Evolutionary conservation across 2,888 invertebrate genomes (phyloP).

Genomic region (Stictocephala bisonia): DNA sequence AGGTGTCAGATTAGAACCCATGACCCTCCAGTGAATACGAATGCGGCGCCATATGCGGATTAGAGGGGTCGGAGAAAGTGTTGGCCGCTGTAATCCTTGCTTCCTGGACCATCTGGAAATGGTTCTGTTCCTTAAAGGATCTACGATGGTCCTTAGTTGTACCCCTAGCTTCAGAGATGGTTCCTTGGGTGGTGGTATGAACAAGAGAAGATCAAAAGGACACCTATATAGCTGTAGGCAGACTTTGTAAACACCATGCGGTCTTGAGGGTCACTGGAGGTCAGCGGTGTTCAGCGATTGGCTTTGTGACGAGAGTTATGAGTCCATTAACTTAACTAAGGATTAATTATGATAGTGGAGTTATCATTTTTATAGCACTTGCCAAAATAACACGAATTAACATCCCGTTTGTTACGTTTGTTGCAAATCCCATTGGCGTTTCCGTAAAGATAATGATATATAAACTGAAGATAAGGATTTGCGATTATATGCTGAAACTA

Average conservation of each 20-base stretch:
- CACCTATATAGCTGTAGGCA: background rate
- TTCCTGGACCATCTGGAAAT: background rate
- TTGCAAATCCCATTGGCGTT: no score
- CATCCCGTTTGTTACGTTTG: no score
- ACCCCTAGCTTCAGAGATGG: no score
- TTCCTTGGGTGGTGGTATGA: no score
- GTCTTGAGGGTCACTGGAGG: background rate
- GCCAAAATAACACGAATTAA: no score
- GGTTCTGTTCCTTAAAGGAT: background rate
- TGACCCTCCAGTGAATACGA: no score
- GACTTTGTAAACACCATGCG: background rate
- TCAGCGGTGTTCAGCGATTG: background rate
- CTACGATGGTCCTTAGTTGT: background rate
- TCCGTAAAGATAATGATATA: no score
- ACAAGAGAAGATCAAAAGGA: background rate
- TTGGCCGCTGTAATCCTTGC: background rate
- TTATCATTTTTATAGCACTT: no score
- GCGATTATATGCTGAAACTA: no score
- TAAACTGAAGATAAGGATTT: no score
- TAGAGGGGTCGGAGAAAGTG: background rate
- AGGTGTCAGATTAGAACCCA: background rate
- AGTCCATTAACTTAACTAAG: no score
- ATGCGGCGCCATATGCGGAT: background rate
- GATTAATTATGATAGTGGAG: no score
- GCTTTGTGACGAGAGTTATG: background rate